Percentiles rank a stretch among this genome's conserved stretches.
phyloP scores from a whole-genome alignment of 2,113 vertebrate species.

The Phaethornis superciliosus region DNA sequence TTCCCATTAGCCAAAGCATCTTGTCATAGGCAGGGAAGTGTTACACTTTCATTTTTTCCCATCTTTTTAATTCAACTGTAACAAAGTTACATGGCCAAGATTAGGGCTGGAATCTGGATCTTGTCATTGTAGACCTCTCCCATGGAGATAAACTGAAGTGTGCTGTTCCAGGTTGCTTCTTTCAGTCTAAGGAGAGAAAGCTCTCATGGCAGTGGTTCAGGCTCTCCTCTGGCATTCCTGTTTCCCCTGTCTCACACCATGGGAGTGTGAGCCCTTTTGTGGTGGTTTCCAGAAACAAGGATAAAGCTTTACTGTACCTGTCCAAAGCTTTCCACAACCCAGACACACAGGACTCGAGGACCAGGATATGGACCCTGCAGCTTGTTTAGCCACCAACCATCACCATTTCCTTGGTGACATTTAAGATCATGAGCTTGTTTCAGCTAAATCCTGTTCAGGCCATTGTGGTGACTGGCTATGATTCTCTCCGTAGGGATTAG shows the following conservation, averaged over 20 bases:
- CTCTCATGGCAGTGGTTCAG: fast-evolving
- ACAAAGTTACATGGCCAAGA: background rate
- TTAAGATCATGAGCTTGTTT: background rate
- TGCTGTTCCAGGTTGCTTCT: background rate
- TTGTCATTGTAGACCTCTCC: background rate
- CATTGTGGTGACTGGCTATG: background rate
- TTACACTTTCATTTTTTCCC: background rate
- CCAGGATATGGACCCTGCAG: background rate
- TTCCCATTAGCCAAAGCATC: background rate
- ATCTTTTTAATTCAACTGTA: background rate
- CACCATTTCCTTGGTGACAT: background rate
- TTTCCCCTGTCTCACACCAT: background rate
- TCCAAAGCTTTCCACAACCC: background rate
- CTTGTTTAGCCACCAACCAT: background rate
- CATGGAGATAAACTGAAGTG: background rate
- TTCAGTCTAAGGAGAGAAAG: background rate
- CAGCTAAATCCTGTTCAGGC: background rate
- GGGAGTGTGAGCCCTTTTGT: background rate
- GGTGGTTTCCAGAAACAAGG: background rate
- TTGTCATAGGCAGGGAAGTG: background rate
- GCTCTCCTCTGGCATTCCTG: fast-evolving
- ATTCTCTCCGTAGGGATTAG: background rate
- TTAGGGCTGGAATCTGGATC: background rate
- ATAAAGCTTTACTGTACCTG: background rate
- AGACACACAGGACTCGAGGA: background rate